Evolutionary conservation across 2,113 vertebrate species (phyloP).

Genomic region (Sclerurus mexicanus): DNA sequence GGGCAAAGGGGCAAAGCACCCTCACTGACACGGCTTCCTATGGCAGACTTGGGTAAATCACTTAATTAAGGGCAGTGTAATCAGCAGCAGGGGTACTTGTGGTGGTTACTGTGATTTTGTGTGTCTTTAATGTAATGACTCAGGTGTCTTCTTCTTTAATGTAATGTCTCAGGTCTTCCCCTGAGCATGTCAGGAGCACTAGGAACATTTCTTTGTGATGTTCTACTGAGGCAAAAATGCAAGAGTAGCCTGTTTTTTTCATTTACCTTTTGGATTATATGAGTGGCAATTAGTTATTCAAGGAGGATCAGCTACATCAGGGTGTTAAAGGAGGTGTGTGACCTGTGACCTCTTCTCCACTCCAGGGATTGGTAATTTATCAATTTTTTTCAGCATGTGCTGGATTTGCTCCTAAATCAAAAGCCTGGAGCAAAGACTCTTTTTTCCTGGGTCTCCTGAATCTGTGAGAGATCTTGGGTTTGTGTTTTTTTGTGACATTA

Average conservation of each 20-base stretch:
- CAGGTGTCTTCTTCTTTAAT: neutral
- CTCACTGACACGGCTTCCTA: accelerated
- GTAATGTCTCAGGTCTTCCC: neutral
- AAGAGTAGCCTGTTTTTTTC: neutral
- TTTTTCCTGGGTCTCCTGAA: neutral
- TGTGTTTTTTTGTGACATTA: neutral
- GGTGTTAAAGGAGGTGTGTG: neutral
- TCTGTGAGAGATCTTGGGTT: neutral
- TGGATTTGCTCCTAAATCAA: neutral
- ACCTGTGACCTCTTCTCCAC: neutral
- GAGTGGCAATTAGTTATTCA: neutral
- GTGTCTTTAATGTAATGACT: neutral
- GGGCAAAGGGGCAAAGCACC: neutral
- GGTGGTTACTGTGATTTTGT: neutral
- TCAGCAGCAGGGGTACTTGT: neutral
- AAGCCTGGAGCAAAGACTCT: neutral
- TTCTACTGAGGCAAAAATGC: neutral
- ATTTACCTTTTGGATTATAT: constrained; percentile 17
- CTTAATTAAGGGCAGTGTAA: neutral
- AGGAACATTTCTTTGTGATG: neutral
- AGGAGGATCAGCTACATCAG: constrained; percentile 4
- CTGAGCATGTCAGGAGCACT: neutral
- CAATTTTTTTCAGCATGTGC: neutral
- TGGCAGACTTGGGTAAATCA: neutral
- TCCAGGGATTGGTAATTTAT: neutral